Conservation (phyloP, 2,113 vertebrate species). For the Colinus virginianus region DNA sequence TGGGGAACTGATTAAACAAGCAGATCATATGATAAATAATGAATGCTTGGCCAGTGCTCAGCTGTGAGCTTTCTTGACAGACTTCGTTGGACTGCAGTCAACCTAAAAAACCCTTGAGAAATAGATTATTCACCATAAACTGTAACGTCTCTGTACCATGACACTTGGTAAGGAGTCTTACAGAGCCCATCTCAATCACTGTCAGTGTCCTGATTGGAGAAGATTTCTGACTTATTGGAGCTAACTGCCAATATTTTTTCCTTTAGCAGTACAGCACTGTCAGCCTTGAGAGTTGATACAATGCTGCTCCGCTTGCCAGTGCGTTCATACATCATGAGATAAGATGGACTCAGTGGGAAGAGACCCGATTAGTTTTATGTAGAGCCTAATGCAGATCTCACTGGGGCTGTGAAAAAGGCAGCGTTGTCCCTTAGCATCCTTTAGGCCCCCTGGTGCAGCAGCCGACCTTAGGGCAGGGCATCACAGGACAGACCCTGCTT, state of each 20-base stretch:
- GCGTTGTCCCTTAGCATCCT: neutral
- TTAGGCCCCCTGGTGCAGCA: neutral
- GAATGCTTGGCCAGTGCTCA: neutral
- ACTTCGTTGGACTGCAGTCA: neutral
- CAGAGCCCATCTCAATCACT: neutral
- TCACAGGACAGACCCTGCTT: neutral
- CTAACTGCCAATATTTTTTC: conserved; percentile 52
- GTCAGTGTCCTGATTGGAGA: neutral
- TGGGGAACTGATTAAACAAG: neutral
- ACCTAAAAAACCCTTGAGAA: neutral
- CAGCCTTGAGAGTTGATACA: conserved; percentile 19
- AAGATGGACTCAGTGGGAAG: neutral
- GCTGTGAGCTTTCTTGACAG: neutral
- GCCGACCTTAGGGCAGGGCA: neutral
- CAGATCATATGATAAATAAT: neutral
- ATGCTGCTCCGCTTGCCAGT: neutral
- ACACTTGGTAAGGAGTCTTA: neutral
- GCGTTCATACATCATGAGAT: neutral
- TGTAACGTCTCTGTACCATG: neutral
- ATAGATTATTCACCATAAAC: neutral
- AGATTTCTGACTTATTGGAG: conserved; percentile 26
- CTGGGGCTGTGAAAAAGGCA: neutral
- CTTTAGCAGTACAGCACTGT: conserved; percentile 19
- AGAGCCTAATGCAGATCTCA: neutral
- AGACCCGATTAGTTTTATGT: neutral